Evolutionary conservation across 1,140 invertebrate genomes (phyloP), one percentile per base, ranked within the genome.

Genomic region (Wasmannia auropunctata): DNA sequence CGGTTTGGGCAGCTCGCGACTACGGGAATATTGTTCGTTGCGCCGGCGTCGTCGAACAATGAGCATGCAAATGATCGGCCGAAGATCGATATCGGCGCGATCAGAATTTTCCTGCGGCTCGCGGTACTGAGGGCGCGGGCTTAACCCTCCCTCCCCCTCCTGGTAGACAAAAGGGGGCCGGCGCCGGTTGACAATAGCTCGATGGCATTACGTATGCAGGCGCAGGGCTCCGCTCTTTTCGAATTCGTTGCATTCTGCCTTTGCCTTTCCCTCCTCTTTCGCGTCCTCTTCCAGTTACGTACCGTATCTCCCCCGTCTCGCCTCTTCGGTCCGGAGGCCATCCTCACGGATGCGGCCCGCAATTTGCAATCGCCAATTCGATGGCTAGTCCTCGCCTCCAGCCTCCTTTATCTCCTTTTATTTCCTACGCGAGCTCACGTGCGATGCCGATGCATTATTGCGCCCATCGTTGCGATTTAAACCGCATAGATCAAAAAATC

Each of bases 41-140:
- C 76, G 60, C 40, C 83, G 83, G 87, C 92, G 88, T 90, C 85
- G 91, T 88, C 91, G 93, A 95, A 95, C 94, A 95, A 95, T 95
- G 93, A 95, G 93, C 93, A 95, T 95, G 94, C 94, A 95, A 95
- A 95, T 95, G 94, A 95, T 95, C 94, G 94, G 94, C 91, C 93
- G 93, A 95, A 95, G 94, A 95, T 95, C 94, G 94, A 95, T 95
- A 94, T 91, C 91, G 91, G 91, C 92, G 91, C 93, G 94, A 94
- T 95, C 94, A 94, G 94, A 95, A 95, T 95, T 95, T 95, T 93
- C 92, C 93, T 77, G 90, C 86, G 86, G 87, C 86, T 85, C 89
- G 91, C 83, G 76, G 62, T 51, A 84, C 87, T 81, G 87, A 88
- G 87, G 88, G 86, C 77, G 80, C 51, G 86, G 81, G 51, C 88